Conservation (phyloP, 2,888 invertebrate genomes). For the Megaustenia siamemsis region DNA sequence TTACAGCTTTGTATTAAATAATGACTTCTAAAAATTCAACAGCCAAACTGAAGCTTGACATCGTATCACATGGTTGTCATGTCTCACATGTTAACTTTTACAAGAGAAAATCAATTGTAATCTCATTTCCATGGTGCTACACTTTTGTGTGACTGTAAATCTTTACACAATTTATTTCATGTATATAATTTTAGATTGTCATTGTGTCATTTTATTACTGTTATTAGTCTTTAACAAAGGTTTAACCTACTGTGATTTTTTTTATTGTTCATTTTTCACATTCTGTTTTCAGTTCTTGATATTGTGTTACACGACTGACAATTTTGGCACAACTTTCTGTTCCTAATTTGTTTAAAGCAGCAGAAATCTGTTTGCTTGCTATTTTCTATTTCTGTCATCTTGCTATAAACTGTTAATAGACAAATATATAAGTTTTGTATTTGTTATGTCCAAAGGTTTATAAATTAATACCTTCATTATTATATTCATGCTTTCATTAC, state of each 20-base stretch:
- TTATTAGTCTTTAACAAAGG: background rate
- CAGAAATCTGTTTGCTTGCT: background rate
- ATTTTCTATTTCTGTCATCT: background rate
- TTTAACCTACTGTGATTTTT: background rate
- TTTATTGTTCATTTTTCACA: background rate
- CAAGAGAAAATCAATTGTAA: background rate
- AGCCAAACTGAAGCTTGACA: background rate
- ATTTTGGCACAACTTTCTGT: background rate
- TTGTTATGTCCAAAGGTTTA: background rate
- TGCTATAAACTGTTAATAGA: background rate
- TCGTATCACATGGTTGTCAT: background rate
- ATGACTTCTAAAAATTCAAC: too few species aligned
- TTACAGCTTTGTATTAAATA: too few species aligned
- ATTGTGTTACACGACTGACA: background rate
- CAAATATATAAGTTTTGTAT: background rate
- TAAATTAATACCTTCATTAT: too few species aligned
- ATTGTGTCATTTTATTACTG: background rate
- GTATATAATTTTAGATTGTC: background rate
- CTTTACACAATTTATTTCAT: slow-evolving; percentile 2
- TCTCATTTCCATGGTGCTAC: slow-evolving; percentile 26
- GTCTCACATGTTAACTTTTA: background rate
- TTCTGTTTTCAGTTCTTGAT: background rate
- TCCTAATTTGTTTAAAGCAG: background rate
- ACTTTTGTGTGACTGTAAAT: slow-evolving; percentile 12
- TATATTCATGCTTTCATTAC: background rate